Base-by-base conservation (phyloP, 92 coral and sea anemone species). In the Heliopora coerulea region DNA sequence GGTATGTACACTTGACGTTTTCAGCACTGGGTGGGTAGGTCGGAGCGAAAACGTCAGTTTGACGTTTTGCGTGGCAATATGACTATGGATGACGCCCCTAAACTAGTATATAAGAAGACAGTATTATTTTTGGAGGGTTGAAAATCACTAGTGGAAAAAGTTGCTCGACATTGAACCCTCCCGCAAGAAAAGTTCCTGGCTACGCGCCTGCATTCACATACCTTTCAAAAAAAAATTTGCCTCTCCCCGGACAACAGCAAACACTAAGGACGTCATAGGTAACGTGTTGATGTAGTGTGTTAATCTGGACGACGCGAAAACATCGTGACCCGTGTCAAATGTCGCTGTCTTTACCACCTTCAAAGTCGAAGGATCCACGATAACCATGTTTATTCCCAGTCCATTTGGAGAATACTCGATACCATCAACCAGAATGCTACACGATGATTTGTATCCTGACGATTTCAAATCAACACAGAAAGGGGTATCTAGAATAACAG, bases 281-380 rank as follows among this genome's bases (percentile, higher is more conserved):
- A 90, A 68, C 81, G 85, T 79, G 13, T 78, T 85, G 58, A 93
- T 59, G 49, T 62, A 89, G 49, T 93, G 95, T 39, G 85, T 65
- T 40, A 93, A 78, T 39, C 65, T 84, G 9, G 52, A 74, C 37
- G 84, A 78, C 0, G 98, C 91, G 33, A 37, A 54, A 26, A 62
- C 68, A 37, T 88, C 91, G 75, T 90, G 96, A 19, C 98, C 95
- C n/a, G 96, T 93, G 50, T 93, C 91, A 65, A 88, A 93, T 21
- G 96, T 78, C 24, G 81, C 59, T 0, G 73, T 74, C 21, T 90
- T 88, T 5, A 87, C 86, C 65, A 88, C 96, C 62, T 83, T 87
- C 62, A 85, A 85, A 0, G 91, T 86, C 39, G 88, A 65, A 19
- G 91, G 84, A 68, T 93, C 98, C 68, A 93, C 78, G 18, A 90